Conservation (phyloP, 2,113 vertebrate species). For the Coryphaenoides rupestris region DNA sequence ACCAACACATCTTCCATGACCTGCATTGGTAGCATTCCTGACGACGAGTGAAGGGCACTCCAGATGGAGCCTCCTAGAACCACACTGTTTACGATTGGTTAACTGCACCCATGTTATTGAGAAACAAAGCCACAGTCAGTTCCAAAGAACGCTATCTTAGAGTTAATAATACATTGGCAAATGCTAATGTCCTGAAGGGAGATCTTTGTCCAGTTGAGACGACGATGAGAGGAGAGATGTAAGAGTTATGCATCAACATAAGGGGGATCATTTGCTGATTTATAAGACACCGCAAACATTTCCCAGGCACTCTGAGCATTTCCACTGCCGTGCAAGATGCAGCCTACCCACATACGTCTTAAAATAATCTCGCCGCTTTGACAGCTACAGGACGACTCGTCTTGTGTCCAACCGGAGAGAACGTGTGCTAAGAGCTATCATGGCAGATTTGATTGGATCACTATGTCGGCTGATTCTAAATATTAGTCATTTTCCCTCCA, state of each 20-base stretch:
- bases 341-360: neutral
- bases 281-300: too few relatives aligned
- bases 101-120: too few relatives aligned
- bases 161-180: neutral
- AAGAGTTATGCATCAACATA: too few relatives aligned
- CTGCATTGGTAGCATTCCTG: constrained; percentile 62
- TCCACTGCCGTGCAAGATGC: neutral
- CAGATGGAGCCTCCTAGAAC: constrained; percentile 1
- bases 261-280: too few relatives aligned
- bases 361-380: neutral
- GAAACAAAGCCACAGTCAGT: too few relatives aligned
- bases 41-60: constrained; percentile 48
- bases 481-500: too few relatives aligned
- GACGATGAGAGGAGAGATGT: neutral
- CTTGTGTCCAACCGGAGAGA: neutral
- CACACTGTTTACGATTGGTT: constrained; percentile 29
- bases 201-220: neutral
- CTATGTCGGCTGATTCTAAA: too few relatives aligned
- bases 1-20: constrained; percentile 65
- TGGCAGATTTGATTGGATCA: neutral
- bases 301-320: neutral
- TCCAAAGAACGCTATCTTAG: too few relatives aligned
- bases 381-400: too few relatives aligned
- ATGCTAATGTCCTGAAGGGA: neutral
- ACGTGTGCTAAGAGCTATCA: neutral